Evolutionary conservation across 2,113 vertebrate species (phyloP).

Genomic region (Leucopternis melanops): DNA sequence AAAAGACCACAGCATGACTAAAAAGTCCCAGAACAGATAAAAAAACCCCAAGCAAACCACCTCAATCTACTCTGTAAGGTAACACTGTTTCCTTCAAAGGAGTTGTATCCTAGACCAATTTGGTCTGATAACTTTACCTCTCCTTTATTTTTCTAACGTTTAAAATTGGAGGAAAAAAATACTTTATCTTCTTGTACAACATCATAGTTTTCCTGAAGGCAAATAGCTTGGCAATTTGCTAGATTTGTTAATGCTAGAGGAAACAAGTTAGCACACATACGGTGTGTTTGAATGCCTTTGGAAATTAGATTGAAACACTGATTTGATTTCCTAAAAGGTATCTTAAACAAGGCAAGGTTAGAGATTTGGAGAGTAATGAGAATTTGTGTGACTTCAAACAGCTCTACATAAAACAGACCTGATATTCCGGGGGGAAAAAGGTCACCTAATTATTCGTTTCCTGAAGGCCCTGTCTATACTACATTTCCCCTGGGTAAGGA

Average conservation of each 20-base stretch:
- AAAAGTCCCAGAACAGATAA: neutral
- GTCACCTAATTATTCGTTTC: constrained; percentile 68
- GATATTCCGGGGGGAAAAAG: constrained; percentile 61
- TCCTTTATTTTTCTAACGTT: constrained; percentile 53
- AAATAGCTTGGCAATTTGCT: constrained; percentile 64
- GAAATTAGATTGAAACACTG: constrained; percentile 69
- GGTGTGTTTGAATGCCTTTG: constrained; percentile 66
- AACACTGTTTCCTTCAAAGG: neutral
- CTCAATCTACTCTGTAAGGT: neutral
- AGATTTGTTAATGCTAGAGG: constrained; percentile 68
- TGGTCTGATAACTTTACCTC: neutral
- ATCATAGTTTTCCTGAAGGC: constrained; percentile 62
- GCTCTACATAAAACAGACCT: constrained; percentile 58
- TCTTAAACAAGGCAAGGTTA: constrained; percentile 61
- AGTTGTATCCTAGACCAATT: neutral
- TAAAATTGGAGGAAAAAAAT: constrained; percentile 57
- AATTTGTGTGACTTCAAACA: constrained; percentile 59
- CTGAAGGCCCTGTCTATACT: constrained; percentile 60
- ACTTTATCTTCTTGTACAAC: constrained; percentile 56
- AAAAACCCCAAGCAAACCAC: neutral
- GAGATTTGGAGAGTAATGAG: constrained; percentile 69
- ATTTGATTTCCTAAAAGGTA: constrained; percentile 70
- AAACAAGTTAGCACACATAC: constrained; percentile 71
- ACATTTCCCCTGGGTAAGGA: constrained; percentile 59
- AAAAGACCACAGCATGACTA: neutral